phyloP scores from a whole-genome alignment of 2,888 invertebrate species.

The Aphidius colemani region DNA sequence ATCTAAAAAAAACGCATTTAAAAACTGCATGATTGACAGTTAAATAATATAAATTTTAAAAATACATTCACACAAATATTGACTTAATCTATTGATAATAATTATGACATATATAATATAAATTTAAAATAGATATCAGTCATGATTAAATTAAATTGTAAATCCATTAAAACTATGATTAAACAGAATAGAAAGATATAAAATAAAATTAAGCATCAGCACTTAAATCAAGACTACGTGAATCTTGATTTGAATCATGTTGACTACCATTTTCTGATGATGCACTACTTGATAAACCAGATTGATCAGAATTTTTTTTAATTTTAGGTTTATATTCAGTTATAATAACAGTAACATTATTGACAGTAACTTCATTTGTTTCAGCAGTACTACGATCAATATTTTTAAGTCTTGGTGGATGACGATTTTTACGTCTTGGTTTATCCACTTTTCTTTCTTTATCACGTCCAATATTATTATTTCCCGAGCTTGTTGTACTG shows the following conservation, averaged over 20 bases:
- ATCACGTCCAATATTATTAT: conserved; percentile 42
- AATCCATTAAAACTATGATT: not conserved
- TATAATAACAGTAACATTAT: conserved; percentile 95
- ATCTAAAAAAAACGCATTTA: too few species aligned
- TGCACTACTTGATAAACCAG: conserved; percentile 60
- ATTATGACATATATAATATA: not conserved
- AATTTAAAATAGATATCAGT: not conserved
- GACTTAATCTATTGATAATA: too few species aligned
- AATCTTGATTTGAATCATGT: conserved; percentile 62
- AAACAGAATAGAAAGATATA: conserved; percentile 20
- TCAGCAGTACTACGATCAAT: conserved; percentile 91
- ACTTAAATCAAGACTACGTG: conserved; percentile 60
- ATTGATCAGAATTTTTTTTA: conserved; percentile 59
- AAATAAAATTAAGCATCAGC: conserved; percentile 53
- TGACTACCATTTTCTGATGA: conserved; percentile 62
- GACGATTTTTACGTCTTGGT: conserved; percentile 58
- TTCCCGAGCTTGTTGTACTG: conserved; percentile 46
- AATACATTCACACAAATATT: too few species aligned
- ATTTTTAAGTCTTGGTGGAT: conserved; percentile 86
- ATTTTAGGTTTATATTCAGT: conserved; percentile 91
- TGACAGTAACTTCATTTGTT: conserved; percentile 94
- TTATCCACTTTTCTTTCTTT: conserved; percentile 56
- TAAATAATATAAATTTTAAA: too few species aligned
- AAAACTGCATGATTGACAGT: too few species aligned
- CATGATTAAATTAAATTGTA: not conserved